phyloP scores from a whole-genome alignment of 2,888 invertebrate genomes.

The Ormyrus thymus region DNA sequence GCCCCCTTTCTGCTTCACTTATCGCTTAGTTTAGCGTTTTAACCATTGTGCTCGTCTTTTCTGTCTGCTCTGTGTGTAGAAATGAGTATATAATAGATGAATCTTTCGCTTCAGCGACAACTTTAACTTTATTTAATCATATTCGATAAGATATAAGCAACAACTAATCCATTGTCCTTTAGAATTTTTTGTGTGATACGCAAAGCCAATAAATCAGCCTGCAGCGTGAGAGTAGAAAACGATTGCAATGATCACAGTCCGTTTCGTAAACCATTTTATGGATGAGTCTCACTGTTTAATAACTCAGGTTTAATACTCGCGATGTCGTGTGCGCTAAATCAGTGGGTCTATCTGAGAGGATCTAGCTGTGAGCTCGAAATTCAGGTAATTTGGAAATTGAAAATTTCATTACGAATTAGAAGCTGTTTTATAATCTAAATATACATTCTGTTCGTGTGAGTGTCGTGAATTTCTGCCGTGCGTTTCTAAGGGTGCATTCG shows the following conservation, averaged over 20 bases:
- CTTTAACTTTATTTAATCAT: too few species aligned
- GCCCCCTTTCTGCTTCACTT: neutral
- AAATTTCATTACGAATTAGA: too few species aligned
- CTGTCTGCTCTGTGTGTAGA: constrained; percentile 1
- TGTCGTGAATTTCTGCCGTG: neutral
- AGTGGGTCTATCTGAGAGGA: neutral
- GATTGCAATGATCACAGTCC: constrained; percentile 71
- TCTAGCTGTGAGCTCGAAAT: neutral
- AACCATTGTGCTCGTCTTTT: constrained; percentile 43
- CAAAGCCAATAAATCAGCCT: constrained; percentile 34
- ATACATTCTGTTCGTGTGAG: neutral
- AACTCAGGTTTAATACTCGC: neutral
- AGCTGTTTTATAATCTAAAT: too few species aligned
- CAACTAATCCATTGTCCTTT: too few species aligned
- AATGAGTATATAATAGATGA: too few species aligned
- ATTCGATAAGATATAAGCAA: too few species aligned
- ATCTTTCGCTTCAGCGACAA: too few species aligned
- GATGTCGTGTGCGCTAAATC: constrained; percentile 1
- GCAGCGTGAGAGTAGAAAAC: constrained; percentile 60
- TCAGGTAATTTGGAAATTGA: too few species aligned
- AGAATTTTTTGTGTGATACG: constrained; percentile 28
- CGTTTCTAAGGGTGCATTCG: constrained; percentile 13
- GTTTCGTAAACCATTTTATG: constrained; percentile 59
- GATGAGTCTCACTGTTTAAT: neutral
- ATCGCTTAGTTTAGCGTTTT: constrained; percentile 40